phyloP scores from a whole-genome alignment of 2,888 invertebrate species.

The Orchestes rusci region DNA sequence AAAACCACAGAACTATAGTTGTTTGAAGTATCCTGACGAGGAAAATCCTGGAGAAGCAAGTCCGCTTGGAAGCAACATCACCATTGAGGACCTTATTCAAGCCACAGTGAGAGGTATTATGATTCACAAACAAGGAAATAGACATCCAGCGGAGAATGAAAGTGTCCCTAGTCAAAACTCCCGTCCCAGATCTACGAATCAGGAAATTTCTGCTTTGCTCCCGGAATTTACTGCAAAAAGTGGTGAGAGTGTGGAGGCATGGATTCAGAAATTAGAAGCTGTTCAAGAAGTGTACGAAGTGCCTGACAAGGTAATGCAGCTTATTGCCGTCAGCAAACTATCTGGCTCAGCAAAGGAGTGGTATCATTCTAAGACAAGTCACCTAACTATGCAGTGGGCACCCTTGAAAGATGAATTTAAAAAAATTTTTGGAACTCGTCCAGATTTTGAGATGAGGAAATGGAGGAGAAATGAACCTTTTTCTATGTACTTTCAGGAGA shows the following conservation, averaged over 20 bases:
- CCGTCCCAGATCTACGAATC: neutral
- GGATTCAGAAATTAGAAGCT: neutral
- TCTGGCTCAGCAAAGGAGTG: neutral
- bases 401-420: neutral
- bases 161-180: too few species aligned
- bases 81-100: neutral
- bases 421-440: neutral
- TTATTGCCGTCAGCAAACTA: neutral
- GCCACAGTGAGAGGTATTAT: neutral
- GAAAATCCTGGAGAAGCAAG: too few species aligned
- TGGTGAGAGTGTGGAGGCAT: neutral
- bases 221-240: neutral
- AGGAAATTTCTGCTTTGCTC: conserved; percentile 1
- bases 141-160: too few species aligned
- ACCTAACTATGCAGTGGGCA: neutral
- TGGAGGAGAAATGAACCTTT: conserved; percentile 3
- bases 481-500: conserved; percentile 1
- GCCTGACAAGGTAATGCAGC: neutral
- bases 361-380: neutral
- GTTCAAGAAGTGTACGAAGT: neutral
- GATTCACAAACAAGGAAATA: neutral
- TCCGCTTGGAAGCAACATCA: too few species aligned
- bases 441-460: conserved; percentile 1
- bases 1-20: too few species aligned
- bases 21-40: too few species aligned